Evolutionary conservation across 2,888 invertebrate species (phyloP).

Genomic region (Lithosia quadra): DNA sequence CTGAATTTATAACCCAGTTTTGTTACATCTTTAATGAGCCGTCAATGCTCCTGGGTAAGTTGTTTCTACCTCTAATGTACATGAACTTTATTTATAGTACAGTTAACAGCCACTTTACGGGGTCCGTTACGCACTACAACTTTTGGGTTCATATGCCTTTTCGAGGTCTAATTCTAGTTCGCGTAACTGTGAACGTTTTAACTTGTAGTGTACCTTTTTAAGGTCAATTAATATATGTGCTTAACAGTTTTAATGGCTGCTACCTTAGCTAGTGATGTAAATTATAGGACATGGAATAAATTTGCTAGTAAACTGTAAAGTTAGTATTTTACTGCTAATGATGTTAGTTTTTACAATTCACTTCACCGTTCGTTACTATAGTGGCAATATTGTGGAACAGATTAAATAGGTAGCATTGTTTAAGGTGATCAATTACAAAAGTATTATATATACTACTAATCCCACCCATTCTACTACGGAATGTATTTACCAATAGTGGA

Average conservation of each 20-base stretch:
- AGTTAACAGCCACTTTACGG: constrained; percentile 56
- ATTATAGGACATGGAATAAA: constrained; percentile 25
- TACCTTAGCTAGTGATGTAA: constrained; percentile 18
- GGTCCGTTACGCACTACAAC: constrained; percentile 55
- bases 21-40: constrained; percentile 41
- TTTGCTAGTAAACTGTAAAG: constrained; percentile 24
- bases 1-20: background rate
- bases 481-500: background rate
- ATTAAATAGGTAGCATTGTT: no score
- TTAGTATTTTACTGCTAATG: constrained; percentile 15
- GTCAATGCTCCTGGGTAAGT: constrained; percentile 27
- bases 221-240: constrained; percentile 50
- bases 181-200: constrained; percentile 50
- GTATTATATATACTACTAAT: background rate
- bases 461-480: background rate
- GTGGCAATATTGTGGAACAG: no score
- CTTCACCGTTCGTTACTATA: no score
- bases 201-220: constrained; percentile 49
- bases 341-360: background rate
- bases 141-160: constrained; percentile 57
- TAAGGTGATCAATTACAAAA: no score
- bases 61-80: constrained; percentile 34
- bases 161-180: constrained; percentile 52
- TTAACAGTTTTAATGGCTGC: constrained; percentile 44
- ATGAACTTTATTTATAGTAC: constrained; percentile 53